These are phyloP conservation scores for Acanthis flammea DNA, from an alignment of 2,797 vertebrate genomes.

Conservation along the genomic window DNA sequence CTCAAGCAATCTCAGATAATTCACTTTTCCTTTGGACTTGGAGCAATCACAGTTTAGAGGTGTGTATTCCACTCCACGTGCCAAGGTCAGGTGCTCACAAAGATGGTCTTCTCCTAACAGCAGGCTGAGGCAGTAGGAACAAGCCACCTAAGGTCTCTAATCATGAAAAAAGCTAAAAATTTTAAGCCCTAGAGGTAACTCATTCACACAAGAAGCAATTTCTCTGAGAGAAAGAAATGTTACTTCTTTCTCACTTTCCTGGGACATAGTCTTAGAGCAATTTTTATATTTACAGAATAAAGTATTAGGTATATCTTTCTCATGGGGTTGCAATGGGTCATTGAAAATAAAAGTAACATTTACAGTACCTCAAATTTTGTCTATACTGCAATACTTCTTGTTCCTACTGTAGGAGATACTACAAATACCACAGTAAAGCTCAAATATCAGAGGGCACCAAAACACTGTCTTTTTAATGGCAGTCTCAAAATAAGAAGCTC, in stretches of 20 bases:
- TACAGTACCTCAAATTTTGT: neutral
- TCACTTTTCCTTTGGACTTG: neutral
- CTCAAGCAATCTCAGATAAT: neutral
- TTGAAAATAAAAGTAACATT: slow-evolving; percentile 40
- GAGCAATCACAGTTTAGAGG: neutral
- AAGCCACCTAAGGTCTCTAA: neutral
- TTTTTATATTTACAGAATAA: slow-evolving; percentile 37
- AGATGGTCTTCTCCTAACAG: neutral
- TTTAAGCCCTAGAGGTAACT: neutral
- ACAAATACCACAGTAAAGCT: slow-evolving; percentile 32
- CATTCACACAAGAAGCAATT: neutral
- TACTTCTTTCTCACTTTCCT: neutral
- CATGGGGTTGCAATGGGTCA: neutral
- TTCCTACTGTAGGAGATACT: neutral
- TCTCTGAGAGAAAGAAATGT: neutral
- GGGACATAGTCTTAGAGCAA: neutral
- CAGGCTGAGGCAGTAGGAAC: neutral
- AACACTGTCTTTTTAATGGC: neutral
- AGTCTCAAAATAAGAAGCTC: slow-evolving; percentile 6
- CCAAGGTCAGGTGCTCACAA: neutral
- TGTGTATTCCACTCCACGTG: accelerated
- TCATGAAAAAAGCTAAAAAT: neutral
- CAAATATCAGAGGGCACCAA: slow-evolving; percentile 26
- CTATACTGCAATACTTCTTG: slow-evolving; percentile 7
- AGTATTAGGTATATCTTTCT: slow-evolving; percentile 6